phyloP scores from a whole-genome alignment of 2,797 vertebrate species.

The Lithobates sylvaticus region DNA sequence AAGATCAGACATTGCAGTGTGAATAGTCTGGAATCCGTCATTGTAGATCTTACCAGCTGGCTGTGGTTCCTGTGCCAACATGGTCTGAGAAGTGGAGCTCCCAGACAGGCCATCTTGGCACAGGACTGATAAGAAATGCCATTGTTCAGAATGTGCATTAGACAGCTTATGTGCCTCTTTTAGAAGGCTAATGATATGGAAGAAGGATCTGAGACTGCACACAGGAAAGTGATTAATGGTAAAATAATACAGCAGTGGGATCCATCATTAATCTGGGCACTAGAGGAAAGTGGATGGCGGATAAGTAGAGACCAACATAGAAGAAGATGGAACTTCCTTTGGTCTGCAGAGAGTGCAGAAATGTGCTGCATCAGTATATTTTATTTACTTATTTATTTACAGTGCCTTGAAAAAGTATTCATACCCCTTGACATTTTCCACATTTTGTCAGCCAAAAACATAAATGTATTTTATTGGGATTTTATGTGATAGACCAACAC shows the following conservation, averaged over 20 bases:
- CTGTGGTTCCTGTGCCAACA: conserved; percentile 35
- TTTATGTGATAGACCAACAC: no score
- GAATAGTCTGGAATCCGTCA: conserved; percentile 49
- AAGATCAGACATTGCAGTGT: conserved; percentile 47
- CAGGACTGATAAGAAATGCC: conserved; percentile 26
- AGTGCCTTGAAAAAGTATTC: no score
- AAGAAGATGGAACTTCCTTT: neutral
- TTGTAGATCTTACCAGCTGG: conserved; percentile 57
- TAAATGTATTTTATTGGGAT: no score
- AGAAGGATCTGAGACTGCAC: conserved; percentile 20
- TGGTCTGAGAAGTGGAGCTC: conserved; percentile 53
- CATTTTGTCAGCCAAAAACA: no score
- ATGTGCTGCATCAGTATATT: neutral
- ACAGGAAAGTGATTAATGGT: conserved; percentile 37
- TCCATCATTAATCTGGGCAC: neutral
- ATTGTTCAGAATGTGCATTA: conserved; percentile 52
- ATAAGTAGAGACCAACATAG: neutral
- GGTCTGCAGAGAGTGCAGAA: neutral
- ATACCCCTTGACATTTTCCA: no score
- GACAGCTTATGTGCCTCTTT: conserved; percentile 35
- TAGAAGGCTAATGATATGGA: conserved; percentile 18
- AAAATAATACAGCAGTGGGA: conserved; percentile 21
- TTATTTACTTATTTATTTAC: no score
- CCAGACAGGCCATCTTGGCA: conserved; percentile 59
- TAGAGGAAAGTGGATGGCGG: conserved; percentile 19